Percentiles rank a stretch among this genome's conserved stretches.
phyloP scores from a whole-genome alignment of 2,888 invertebrate species.

The Steinernema scapterisci region DNA sequence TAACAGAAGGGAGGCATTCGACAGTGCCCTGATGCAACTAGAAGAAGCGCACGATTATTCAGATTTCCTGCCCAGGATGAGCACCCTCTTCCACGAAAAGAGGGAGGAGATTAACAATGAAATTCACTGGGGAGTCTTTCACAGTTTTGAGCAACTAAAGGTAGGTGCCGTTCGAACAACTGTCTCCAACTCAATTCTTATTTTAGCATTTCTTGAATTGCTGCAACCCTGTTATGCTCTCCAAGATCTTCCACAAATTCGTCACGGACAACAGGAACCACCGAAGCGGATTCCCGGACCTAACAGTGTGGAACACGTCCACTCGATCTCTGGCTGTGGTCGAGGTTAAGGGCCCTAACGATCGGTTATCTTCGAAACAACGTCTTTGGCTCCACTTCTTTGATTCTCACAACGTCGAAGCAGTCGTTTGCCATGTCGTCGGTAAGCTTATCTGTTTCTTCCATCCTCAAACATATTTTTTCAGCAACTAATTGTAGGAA shows the following conservation, averaged over 20 bases:
- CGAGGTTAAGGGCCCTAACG: slow-evolving; percentile 86
- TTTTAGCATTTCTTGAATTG: slow-evolving; percentile 48
- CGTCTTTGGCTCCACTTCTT: slow-evolving; percentile 82
- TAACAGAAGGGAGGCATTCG: slow-evolving; percentile 39
- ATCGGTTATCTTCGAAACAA: slow-evolving; percentile 81
- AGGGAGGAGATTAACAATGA: slow-evolving; percentile 34
- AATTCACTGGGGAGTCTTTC: slow-evolving; percentile 37
- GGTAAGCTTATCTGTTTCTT: slow-evolving; percentile 26
- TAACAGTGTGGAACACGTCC: slow-evolving; percentile 56
- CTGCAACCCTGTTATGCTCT: slow-evolving; percentile 43
- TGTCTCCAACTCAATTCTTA: slow-evolving; percentile 25
- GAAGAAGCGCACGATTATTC: background rate
- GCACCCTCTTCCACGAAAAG: background rate
- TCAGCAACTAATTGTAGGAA: slow-evolving; percentile 13
- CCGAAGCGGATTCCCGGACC: slow-evolving; percentile 61
- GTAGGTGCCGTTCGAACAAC: background rate
- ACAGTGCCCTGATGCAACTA: slow-evolving; percentile 2
- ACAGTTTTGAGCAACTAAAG: slow-evolving; percentile 2
- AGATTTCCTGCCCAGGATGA: slow-evolving; percentile 1
- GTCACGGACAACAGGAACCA: slow-evolving; percentile 51
- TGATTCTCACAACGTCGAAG: slow-evolving; percentile 40
- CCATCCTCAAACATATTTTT: background rate
- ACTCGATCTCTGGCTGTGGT: slow-evolving; percentile 71
- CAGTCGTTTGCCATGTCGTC: slow-evolving; percentile 44
- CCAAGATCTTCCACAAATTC: slow-evolving; percentile 45